Conservation (phyloP, 2,888 invertebrate species). For the Neoaliturus tenellus region DNA sequence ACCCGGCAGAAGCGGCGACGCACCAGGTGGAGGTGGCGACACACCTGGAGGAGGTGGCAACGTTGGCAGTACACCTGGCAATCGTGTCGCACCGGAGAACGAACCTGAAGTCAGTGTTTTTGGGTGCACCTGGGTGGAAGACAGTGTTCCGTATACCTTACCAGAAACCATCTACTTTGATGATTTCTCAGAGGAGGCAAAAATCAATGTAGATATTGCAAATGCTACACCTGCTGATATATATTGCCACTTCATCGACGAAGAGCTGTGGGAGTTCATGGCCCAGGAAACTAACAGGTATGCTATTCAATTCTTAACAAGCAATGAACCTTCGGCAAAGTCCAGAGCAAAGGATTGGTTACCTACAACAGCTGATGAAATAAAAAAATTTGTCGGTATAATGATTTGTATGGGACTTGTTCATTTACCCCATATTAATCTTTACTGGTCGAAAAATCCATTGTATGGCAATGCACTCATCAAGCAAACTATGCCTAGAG, state of each 20-base stretch:
- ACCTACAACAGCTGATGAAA: not conserved
- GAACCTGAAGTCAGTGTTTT: no score
- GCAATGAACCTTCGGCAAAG: not conserved
- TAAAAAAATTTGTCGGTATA: conserved; percentile 14
- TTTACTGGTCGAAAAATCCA: not conserved
- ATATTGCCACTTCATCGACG: conserved; percentile 7
- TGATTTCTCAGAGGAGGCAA: no score
- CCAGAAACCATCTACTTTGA: no score
- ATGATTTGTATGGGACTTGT: conserved; percentile 8
- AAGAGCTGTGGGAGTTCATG: conserved; percentile 18
- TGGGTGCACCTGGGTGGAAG: no score
- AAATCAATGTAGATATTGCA: no score
- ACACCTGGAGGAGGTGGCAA: no score
- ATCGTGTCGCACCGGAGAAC: no score
- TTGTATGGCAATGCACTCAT: not conserved
- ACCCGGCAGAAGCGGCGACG: no score
- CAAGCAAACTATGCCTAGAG: conserved; percentile 9
- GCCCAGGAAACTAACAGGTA: conserved; percentile 2
- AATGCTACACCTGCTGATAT: no score
- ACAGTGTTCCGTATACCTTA: no score
- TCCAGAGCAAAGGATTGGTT: not conserved
- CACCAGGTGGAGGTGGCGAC: no score
- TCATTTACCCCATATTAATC: not conserved
- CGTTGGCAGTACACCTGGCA: no score
- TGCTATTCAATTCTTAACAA: not conserved